Conservation (phyloP, 2,113 vertebrate species). For the Macquaria ambigua region DNA sequence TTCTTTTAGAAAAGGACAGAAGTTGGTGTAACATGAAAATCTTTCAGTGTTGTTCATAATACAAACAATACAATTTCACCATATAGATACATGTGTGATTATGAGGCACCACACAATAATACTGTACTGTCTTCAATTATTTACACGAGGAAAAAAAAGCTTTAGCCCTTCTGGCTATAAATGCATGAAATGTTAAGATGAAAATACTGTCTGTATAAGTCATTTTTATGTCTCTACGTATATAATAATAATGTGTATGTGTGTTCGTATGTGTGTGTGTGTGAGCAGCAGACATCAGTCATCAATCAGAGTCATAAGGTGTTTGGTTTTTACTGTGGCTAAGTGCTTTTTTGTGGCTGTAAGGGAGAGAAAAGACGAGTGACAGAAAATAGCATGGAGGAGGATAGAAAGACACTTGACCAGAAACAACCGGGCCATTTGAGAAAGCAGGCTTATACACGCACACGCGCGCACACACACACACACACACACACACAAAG, state of each 20-base stretch:
- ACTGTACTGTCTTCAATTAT: slow-evolving; percentile 63
- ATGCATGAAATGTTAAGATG: slow-evolving; percentile 52
- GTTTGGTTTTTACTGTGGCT: slow-evolving; percentile 54
- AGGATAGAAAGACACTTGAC: slow-evolving; percentile 50
- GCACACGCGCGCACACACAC: slow-evolving; percentile 25
- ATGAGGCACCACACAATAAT: slow-evolving; percentile 64
- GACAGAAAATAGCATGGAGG: slow-evolving; percentile 36
- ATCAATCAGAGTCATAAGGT: slow-evolving; percentile 18
- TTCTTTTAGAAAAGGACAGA: slow-evolving; percentile 72
- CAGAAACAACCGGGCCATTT: slow-evolving; percentile 36
- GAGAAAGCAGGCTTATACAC: slow-evolving; percentile 29
- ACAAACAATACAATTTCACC: slow-evolving; percentile 65
- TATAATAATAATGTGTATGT: slow-evolving; percentile 9
- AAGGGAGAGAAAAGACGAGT: slow-evolving; percentile 13
- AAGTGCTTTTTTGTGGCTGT: slow-evolving; percentile 25
- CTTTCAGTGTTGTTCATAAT: slow-evolving; percentile 59
- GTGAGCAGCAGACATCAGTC: slow-evolving; percentile 37
- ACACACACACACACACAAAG: slow-evolving; percentile 25
- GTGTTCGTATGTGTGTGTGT: slow-evolving; percentile 18
- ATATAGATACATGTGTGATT: slow-evolving; percentile 65
- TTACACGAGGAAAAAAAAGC: slow-evolving; percentile 68
- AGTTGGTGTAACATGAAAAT: slow-evolving; percentile 49
- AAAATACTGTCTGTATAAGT: slow-evolving; percentile 37
- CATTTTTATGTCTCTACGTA: slow-evolving; percentile 16
- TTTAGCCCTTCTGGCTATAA: slow-evolving; percentile 55